A percentile compares a stretch with the other conserved stretches of the same genome.
Conservation (phyloP, 1,140 invertebrate genomes). For the Trachelipus rathkii region DNA sequence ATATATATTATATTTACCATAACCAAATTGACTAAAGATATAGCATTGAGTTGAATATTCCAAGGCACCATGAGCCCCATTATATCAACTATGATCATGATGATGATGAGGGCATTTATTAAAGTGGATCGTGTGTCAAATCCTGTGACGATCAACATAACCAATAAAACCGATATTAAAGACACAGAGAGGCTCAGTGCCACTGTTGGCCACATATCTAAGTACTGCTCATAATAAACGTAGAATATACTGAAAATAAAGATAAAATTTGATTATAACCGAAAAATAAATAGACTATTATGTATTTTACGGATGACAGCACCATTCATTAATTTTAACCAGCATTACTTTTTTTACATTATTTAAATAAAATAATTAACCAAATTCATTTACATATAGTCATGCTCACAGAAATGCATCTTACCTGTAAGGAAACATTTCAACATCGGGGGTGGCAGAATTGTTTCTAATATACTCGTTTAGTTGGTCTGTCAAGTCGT, state of each 20-base stretch:
- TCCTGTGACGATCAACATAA: constrained; percentile 76
- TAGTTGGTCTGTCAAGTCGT: constrained; percentile 69
- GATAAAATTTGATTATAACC: not conserved
- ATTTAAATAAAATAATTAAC: not conserved
- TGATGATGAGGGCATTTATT: constrained; percentile 68
- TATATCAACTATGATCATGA: constrained; percentile 76
- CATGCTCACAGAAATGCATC: constrained; percentile 39
- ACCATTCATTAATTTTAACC: not conserved
- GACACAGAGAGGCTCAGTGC: constrained; percentile 67
- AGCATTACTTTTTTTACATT: not conserved
- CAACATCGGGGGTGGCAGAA: constrained; percentile 32
- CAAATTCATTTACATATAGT: not conserved
- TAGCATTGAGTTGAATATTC: constrained; percentile 81
- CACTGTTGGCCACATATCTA: constrained; percentile 75
- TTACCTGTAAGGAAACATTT: constrained; percentile 82
- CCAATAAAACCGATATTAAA: constrained; percentile 67
- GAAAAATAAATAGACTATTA: too few species aligned
- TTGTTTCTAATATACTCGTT: constrained; percentile 62
- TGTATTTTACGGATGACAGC: not conserved
- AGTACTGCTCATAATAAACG: constrained; percentile 90
- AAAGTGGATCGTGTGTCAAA: constrained; percentile 72
- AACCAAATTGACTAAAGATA: constrained; percentile 88
- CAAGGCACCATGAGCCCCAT: constrained; percentile 86
- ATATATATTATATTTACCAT: constrained; percentile 66
- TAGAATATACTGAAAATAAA: constrained; percentile 70